phyloP scores from a whole-genome alignment of 2,797 vertebrate genomes.

The Cottoperca gobio region DNA sequence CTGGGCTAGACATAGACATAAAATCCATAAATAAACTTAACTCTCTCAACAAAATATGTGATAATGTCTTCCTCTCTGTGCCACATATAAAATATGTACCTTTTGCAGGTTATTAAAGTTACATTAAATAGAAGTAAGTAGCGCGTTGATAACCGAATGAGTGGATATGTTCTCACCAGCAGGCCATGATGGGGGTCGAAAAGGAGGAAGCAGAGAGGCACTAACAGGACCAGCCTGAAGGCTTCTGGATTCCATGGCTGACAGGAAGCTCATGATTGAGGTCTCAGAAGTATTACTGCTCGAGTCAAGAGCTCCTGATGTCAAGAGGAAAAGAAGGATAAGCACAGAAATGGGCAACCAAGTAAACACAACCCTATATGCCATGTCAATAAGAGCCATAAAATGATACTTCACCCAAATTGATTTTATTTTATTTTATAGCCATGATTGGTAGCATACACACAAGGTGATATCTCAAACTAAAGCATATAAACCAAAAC shows the following conservation, averaged over 20 bases:
- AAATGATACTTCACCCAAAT: not conserved
- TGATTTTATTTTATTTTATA: not conserved
- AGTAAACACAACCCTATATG: not conserved
- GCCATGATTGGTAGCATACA: not conserved
- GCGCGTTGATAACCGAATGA: not conserved
- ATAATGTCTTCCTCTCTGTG: not conserved
- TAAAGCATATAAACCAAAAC: not conserved
- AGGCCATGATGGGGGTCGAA: conserved; percentile 95
- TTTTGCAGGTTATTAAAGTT: not conserved
- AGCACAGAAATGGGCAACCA: conserved; percentile 14
- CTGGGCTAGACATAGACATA: not conserved
- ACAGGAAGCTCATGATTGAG: conserved; percentile 97
- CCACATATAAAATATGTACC: not conserved
- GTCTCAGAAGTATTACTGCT: conserved; percentile 93
- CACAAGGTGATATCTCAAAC: not conserved
- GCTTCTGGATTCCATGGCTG: conserved; percentile 93
- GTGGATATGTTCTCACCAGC: conserved; percentile 82
- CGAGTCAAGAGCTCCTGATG: conserved; percentile 90
- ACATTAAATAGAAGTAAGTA: not conserved
- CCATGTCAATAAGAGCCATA: not conserved
- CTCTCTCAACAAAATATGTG: not conserved
- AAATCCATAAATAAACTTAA: not conserved
- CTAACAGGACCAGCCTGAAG: conserved; percentile 94
- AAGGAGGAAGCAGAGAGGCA: conserved; percentile 93
- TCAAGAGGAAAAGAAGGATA: conserved; percentile 20